Conservation (phyloP, 2,113 vertebrate genomes). For the Plestiodon gilberti region DNA sequence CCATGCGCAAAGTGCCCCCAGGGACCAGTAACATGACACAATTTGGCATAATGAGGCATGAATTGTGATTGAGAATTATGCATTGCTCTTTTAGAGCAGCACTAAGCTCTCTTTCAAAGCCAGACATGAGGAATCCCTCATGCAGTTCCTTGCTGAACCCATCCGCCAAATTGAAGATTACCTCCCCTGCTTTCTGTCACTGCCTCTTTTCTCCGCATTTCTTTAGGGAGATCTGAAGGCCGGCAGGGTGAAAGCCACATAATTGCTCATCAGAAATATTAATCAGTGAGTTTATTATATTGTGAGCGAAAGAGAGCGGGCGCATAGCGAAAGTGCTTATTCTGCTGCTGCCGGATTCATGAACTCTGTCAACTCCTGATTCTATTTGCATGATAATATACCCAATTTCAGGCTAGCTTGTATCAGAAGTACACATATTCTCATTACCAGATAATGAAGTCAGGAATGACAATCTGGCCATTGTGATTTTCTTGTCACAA, state of each 20-base stretch:
- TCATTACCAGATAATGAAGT: not conserved
- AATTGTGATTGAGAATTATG: not conserved
- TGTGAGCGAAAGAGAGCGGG: not conserved
- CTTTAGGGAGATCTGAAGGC: not conserved
- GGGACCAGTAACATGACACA: too few species aligned
- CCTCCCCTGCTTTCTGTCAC: not conserved
- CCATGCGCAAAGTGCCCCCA: too few species aligned
- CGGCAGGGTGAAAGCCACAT: not conserved
- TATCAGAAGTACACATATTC: not conserved
- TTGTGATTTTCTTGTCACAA: not conserved
- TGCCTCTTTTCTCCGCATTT: not conserved
- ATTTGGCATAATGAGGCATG: too few species aligned
- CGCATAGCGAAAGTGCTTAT: not conserved
- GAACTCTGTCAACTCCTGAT: not conserved
- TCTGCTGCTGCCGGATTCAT: rapidly evolving
- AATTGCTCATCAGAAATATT: not conserved
- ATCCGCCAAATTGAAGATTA: constrained; percentile 14
- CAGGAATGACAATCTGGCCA: not conserved
- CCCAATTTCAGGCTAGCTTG: not conserved
- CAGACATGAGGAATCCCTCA: not conserved
- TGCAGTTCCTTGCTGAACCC: not conserved
- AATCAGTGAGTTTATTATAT: not conserved
- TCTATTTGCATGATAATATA: not conserved
- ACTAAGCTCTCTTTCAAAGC: not conserved
- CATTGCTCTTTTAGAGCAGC: not conserved